A percentile compares a stretch with the other conserved stretches of the same genome.
Conservation (phyloP, 1,140 invertebrate genomes). For the Acromyrmex heyeri region DNA sequence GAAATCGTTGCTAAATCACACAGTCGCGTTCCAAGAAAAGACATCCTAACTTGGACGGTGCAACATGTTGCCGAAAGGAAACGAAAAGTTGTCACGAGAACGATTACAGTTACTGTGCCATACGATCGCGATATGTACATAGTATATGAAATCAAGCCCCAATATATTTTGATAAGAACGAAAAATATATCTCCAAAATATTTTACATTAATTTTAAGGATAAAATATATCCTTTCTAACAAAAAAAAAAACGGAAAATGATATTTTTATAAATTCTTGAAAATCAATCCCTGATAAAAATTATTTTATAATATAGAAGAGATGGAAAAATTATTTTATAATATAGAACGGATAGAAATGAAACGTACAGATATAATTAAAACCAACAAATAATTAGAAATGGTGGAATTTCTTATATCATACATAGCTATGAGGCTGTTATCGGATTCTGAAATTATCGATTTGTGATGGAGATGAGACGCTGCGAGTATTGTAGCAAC, state of each 20-base stretch:
- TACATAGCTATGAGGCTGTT: no score
- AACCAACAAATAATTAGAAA: neutral
- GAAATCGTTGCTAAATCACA: slow-evolving; percentile 23
- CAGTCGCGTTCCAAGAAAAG: neutral
- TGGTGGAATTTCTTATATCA: slow-evolving; percentile 13
- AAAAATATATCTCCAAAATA: neutral
- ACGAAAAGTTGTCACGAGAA: slow-evolving; percentile 9
- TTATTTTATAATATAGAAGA: no score
- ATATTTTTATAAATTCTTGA: neutral
- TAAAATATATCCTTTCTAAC: neutral
- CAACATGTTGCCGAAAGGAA: neutral
- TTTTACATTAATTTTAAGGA: neutral
- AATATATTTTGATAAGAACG: neutral
- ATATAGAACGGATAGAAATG: neutral
- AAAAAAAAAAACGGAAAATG: neutral
- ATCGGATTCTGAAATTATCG: neutral
- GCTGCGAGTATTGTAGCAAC: neutral
- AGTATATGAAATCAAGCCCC: neutral
- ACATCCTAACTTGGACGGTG: neutral
- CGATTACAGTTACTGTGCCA: neutral
- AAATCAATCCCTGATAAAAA: neutral
- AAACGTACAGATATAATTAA: neutral
- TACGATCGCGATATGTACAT: no score
- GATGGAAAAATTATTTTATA: no score
- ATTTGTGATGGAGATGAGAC: neutral